phyloP scores from a whole-genome alignment of 2,888 invertebrate genomes.

The Cataglyphis cursor region DNA sequence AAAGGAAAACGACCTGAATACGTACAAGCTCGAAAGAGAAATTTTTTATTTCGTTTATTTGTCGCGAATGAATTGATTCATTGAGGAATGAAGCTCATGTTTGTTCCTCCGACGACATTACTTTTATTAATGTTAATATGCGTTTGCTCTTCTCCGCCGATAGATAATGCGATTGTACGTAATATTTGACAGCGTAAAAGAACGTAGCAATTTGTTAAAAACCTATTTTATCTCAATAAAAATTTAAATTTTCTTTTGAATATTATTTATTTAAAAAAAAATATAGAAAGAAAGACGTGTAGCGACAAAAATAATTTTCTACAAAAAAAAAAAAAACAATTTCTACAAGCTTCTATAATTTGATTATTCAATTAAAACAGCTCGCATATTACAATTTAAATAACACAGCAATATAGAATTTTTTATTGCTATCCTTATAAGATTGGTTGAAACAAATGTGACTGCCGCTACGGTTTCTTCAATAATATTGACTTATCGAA shows the following conservation, averaged over 20 bases:
- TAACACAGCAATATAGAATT: neutral
- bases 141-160: neutral
- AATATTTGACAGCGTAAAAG: neutral
- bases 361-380: neutral
- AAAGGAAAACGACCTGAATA: constrained; percentile 6
- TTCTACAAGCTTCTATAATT: neutral
- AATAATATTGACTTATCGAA: neutral
- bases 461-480: too few relatives aligned
- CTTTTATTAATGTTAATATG: neutral
- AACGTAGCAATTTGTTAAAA: neutral
- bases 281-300: neutral
- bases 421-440: neutral
- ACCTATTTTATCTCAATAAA: neutral
- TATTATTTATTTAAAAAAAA: neutral
- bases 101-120: neutral
- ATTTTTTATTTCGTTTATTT: constrained; percentile 34
- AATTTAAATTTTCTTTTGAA: neutral
- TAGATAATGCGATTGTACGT: neutral
- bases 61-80: constrained; percentile 30
- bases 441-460: neutral
- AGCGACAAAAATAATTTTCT: neutral
- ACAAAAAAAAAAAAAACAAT: neutral
- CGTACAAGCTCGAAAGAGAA: constrained; percentile 3
- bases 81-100: neutral
- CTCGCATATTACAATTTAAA: neutral